These are phyloP conservation scores for Chaetodon auriga DNA, from an alignment of 2,113 vertebrate genomes.

Conservation along the genomic window DNA sequence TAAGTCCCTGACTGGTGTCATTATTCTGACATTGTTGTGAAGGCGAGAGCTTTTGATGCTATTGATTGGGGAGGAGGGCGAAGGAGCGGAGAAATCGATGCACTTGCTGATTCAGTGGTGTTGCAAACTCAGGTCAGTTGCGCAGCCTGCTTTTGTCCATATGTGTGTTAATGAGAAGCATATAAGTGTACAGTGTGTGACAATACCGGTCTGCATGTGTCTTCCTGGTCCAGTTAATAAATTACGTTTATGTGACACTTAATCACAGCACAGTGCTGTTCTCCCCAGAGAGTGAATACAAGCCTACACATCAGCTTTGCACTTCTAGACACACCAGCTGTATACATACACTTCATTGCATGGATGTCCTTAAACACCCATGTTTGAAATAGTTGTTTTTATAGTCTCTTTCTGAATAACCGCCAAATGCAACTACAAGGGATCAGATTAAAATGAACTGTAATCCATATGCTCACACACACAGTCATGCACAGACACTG, in stretches of 20 bases:
- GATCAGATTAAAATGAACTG: conserved; percentile 10
- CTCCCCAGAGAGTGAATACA: conserved; percentile 5
- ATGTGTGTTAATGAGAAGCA: conserved; percentile 44
- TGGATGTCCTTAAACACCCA: neutral
- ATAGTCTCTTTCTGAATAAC: neutral
- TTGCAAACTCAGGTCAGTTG: conserved; percentile 46
- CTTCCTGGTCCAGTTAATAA: conserved; percentile 30
- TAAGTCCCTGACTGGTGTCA: conserved; percentile 59
- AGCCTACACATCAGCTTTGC: conserved; percentile 13
- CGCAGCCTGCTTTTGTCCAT: conserved; percentile 50
- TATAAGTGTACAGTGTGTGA: conserved; percentile 28
- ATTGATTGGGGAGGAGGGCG: conserved; percentile 74
- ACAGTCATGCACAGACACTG: neutral
- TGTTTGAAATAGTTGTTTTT: neutral
- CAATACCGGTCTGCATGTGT: conserved; percentile 12
- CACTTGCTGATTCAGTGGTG: conserved; percentile 60
- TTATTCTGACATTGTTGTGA: conserved; percentile 75
- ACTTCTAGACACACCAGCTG: conserved; percentile 2
- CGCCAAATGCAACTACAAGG: neutral
- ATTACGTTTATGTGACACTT: conserved; percentile 16
- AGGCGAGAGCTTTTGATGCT: conserved; percentile 72
- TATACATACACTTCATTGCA: neutral
- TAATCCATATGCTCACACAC: neutral
- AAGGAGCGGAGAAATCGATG: conserved; percentile 60
- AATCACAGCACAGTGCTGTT: conserved; percentile 8